These are phyloP conservation scores for Papilio gigon DNA, from an alignment of 2,888 invertebrate species.

Conservation along the genomic window DNA sequence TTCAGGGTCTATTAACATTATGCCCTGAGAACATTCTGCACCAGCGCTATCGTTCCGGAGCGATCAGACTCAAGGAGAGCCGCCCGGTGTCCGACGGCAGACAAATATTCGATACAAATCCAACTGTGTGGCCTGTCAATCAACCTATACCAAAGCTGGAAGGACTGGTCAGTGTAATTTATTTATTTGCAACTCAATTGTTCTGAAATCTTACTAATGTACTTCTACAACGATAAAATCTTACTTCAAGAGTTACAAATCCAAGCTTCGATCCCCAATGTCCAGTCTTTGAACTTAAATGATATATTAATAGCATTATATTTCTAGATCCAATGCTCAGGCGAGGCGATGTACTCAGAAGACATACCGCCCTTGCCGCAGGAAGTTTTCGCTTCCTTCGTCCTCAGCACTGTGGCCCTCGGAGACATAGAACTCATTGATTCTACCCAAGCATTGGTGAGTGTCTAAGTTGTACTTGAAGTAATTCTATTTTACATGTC, in stretches of 20 bases:
- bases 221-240: too few species aligned
- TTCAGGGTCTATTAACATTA: slow-evolving; percentile 77
- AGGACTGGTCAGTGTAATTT: slow-evolving; percentile 70
- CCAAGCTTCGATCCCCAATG: too few species aligned
- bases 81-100: slow-evolving; percentile 82
- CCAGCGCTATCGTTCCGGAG: slow-evolving; percentile 73
- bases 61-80: slow-evolving; percentile 57
- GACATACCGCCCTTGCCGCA: slow-evolving; percentile 82
- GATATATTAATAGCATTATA: too few species aligned
- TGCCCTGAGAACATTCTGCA: slow-evolving; percentile 69
- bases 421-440: slow-evolving; percentile 83
- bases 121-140: slow-evolving; percentile 83
- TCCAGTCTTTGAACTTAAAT: too few species aligned
- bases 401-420: slow-evolving; percentile 71
- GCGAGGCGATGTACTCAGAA: slow-evolving; percentile 85
- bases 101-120: slow-evolving; percentile 84
- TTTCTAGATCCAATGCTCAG: slow-evolving; percentile 82
- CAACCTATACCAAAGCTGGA: slow-evolving; percentile 49
- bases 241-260: too few species aligned
- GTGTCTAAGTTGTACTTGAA: slow-evolving; percentile 25
- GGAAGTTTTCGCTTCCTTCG: slow-evolving; percentile 86
- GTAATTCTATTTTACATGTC: neutral
- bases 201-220: neutral
- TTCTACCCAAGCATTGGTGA: slow-evolving; percentile 84
- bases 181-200: slow-evolving; percentile 46